Evolutionary conservation across 2,113 vertebrate genomes (phyloP).

Genomic region (Corythoichthys intestinalis): DNA sequence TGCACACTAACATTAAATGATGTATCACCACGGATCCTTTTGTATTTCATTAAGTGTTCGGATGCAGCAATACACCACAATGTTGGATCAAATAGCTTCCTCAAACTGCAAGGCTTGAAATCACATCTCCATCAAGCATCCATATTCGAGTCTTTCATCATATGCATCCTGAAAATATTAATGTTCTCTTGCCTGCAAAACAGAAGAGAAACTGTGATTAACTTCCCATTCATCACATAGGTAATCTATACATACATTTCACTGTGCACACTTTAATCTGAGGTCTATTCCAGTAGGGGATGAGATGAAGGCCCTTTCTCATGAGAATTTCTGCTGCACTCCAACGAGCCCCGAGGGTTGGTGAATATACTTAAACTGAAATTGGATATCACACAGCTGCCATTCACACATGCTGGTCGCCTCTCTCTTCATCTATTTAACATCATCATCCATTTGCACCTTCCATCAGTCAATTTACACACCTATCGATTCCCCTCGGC

Average conservation of each 20-base stretch:
- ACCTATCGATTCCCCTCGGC: conserved; percentile 21
- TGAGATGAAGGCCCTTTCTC: conserved; percentile 30
- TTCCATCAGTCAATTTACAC: conserved; percentile 40
- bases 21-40: conserved; percentile 30
- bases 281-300: conserved; percentile 4
- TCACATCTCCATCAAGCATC: conserved; percentile 6
- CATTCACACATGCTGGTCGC: conserved; percentile 27
- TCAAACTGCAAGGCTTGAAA: conserved; percentile 3
- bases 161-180: conserved; percentile 39
- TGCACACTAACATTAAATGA: conserved; percentile 38
- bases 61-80: conserved; percentile 39
- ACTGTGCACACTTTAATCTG: not conserved
- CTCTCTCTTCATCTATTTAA: conserved; percentile 27
- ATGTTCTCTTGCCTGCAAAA: conserved; percentile 68
- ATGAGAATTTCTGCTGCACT: conserved; percentile 30
- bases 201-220: conserved; percentile 4
- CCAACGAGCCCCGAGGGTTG: conserved; percentile 20
- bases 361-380: conserved; percentile 24
- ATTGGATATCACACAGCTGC: conserved; percentile 37
- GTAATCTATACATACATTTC: conserved; percentile 8
- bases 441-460: conserved; percentile 45
- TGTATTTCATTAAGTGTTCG: conserved; percentile 69
- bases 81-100: conserved; percentile 11
- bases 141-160: conserved; percentile 29
- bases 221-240: conserved; percentile 2